A percentile compares a stretch with the other conserved stretches of the same genome.
Evolutionary conservation across 2,797 vertebrate species (phyloP).

Genomic region (Fratercula arctica): DNA sequence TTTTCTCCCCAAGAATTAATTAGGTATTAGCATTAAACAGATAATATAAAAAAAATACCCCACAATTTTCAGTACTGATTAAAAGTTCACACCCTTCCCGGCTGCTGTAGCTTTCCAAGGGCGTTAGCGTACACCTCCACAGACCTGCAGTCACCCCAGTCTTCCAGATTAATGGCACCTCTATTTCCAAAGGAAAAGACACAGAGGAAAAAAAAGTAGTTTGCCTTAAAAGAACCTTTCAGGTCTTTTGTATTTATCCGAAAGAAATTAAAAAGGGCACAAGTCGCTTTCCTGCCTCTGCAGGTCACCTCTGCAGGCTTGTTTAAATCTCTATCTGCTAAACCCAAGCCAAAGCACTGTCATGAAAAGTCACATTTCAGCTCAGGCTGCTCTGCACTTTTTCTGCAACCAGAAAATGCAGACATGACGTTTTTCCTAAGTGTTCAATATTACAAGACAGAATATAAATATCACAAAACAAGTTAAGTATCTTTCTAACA

Average conservation of each 20-base stretch:
- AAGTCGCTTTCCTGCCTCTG: slow-evolving; percentile 26
- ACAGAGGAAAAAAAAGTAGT: background rate
- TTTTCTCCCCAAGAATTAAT: slow-evolving; percentile 46
- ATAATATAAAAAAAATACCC: background rate
- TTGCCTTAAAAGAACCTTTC: slow-evolving; percentile 40
- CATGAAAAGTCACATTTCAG: slow-evolving; percentile 53
- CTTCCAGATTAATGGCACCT: background rate
- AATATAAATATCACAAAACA: slow-evolving; percentile 74
- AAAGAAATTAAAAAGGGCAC: slow-evolving; percentile 31
- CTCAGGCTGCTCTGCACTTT: slow-evolving; percentile 37
- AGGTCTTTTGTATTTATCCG: slow-evolving; percentile 27
- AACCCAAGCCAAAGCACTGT: slow-evolving; percentile 47
- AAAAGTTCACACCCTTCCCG: slow-evolving; percentile 18
- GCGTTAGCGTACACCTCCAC: background rate
- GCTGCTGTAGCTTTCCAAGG: background rate
- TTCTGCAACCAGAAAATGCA: slow-evolving; percentile 61
- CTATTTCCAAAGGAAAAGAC: slow-evolving; percentile 28
- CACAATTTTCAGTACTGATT: slow-evolving; percentile 29
- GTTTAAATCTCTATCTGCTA: slow-evolving; percentile 54
- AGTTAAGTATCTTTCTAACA: slow-evolving; percentile 72
- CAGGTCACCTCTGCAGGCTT: slow-evolving; percentile 66
- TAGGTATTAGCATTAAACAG: slow-evolving; percentile 25
- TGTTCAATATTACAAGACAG: slow-evolving; percentile 68
- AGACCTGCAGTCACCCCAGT: slow-evolving; percentile 23
- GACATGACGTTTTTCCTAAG: slow-evolving; percentile 67